These are phyloP conservation scores for Drosophila teissieri DNA, from an alignment of 1,140 invertebrate species.

Conservation along the genomic window DNA sequence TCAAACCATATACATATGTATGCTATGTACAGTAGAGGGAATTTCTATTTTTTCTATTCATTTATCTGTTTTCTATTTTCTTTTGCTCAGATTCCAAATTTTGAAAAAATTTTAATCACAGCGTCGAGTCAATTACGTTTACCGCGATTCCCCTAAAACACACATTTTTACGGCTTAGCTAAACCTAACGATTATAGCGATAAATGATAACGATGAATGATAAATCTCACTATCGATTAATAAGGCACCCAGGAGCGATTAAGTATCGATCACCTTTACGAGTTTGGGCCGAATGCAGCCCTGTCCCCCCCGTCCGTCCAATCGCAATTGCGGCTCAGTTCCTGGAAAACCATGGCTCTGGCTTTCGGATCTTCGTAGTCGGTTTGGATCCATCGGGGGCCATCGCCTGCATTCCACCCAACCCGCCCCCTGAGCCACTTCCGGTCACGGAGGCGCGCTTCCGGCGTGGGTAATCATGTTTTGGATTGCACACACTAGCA, in stretches of 20 bases:
- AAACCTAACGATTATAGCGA: constrained; percentile 9
- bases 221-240: constrained; percentile 21
- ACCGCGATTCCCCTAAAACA: constrained; percentile 2
- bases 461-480: constrained; percentile 58
- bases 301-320: constrained; percentile 2
- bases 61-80: background rate
- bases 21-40: constrained; percentile 22
- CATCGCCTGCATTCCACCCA: constrained; percentile 19
- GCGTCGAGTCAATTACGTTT: constrained; percentile 53
- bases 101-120: constrained; percentile 1
- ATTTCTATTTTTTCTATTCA: constrained; percentile 1
- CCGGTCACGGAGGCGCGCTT: constrained; percentile 15
- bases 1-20: constrained; percentile 12
- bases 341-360: constrained; percentile 29
- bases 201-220: constrained; percentile 11
- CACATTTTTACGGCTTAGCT: constrained; percentile 5
- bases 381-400: background rate
- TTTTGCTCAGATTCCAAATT: constrained; percentile 22
- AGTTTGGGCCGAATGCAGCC: constrained; percentile 17
- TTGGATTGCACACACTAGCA: constrained; percentile 54
- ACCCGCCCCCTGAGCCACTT: constrained; percentile 3
- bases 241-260: constrained; percentile 18
- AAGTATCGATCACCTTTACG: constrained; percentile 37
- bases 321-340: constrained; percentile 3
- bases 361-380: background rate